These are phyloP conservation scores for Platygyra sinensis DNA, from an alignment of 64 coral and sea anemone species.

Conservation along the genomic window DNA sequence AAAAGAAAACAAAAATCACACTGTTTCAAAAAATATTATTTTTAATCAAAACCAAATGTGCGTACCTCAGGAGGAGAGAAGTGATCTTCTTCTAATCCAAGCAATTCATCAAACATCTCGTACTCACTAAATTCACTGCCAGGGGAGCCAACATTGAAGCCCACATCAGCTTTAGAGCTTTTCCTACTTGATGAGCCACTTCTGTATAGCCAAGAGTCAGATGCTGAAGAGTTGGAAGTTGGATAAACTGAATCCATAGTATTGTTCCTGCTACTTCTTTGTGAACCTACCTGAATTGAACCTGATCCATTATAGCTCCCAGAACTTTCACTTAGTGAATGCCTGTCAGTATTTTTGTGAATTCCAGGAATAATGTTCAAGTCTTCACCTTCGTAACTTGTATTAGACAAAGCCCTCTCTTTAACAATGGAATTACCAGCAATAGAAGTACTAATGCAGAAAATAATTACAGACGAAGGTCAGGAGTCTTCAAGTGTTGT, in stretches of 20 bases:
- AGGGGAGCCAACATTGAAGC: constrained; percentile 26
- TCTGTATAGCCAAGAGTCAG: constrained; percentile 40
- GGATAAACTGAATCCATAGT: constrained; percentile 63
- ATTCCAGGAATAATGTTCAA: constrained; percentile 98
- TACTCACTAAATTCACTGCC: constrained; percentile 89
- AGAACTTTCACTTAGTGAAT: constrained; percentile 67
- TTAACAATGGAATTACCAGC: constrained; percentile 44
- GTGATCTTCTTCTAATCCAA: constrained; percentile 91
- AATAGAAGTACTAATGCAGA: neutral
- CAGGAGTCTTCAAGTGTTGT: constrained; percentile 1
- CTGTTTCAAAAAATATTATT: neutral
- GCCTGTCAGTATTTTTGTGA: constrained; percentile 67
- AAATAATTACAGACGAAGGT: neutral
- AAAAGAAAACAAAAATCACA: too few species aligned
- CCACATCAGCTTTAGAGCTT: constrained; percentile 41
- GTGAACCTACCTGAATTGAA: constrained; percentile 57
- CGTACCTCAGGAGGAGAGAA: constrained; percentile 91
- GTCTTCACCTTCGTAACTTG: constrained; percentile 64
- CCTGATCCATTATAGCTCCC: constrained; percentile 84
- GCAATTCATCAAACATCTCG: constrained; percentile 92
- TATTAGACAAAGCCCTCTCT: constrained; percentile 5
- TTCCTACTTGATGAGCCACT: constrained; percentile 29
- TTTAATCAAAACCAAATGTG: neutral
- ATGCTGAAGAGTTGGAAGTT: too few species aligned
- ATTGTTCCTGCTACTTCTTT: constrained; percentile 28